Evolutionary conservation across 2,888 invertebrate species (phyloP), one percentile per base, ranked within the genome.

Genomic region (Cistogaster globosa): DNA sequence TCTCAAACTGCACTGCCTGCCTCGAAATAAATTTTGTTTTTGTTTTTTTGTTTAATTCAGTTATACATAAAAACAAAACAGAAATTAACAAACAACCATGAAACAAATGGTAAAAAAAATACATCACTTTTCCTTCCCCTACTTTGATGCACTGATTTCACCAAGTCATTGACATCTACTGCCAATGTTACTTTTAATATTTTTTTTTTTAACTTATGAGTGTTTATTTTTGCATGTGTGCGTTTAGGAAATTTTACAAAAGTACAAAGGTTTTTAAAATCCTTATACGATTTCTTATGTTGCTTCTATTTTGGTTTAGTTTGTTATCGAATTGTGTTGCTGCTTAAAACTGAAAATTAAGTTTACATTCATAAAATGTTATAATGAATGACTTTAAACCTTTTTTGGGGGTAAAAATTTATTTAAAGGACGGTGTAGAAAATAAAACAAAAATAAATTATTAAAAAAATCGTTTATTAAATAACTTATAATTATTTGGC

Each of bases 121-220:
- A 32, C 16, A 53, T 57, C 58, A 26, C 20, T 12, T 65, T 82
- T 76, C 82, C 82, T 71, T 82, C 68, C 71, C 38, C 32, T 0
- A 53, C 71, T 82, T 71, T 76, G 57, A 71, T 20, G 22, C 58
- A 57, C 51, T 12, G 57, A 82, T 77, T 82, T 71, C 58, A 65
- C 82, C 75, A 71, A 82, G 82, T 82, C 82, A 77, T 82, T 82
- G 82, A 58, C 82, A 76, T 82, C 62, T 48, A 75, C 38, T 58
- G 71, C 76, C 63, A 63, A 71, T 71, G 71, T 76, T 62, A 58
- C 71, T 71, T 75, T 76, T 16, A 78, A 45, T 42, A 7, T 42
- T 79, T 58, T 38, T 45, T 45, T 53, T 63, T 53, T 80, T 18
- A 62, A 65, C 45, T 32, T 51, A 26, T 22, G 55, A 55, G 14